Percentiles rank a stretch among this genome's conserved stretches.
phyloP scores from a whole-genome alignment of 2,797 vertebrate genomes.

The Acanthurus leucopareius region DNA sequence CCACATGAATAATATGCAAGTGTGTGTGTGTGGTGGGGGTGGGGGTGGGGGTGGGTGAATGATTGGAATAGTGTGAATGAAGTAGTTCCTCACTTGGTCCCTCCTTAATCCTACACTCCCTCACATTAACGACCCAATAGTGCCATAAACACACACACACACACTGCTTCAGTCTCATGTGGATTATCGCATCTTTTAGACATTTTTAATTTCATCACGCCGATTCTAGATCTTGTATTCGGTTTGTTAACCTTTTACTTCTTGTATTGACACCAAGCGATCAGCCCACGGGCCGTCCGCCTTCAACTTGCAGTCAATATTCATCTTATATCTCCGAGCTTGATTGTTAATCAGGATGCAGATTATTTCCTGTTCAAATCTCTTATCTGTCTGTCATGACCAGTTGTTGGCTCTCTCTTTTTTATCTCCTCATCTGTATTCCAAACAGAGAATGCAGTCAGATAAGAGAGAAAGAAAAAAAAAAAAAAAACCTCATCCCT shows the following conservation, averaged over 20 bases:
- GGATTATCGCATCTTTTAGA: not conserved
- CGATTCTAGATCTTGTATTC: not conserved
- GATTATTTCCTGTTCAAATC: slow-evolving; percentile 64
- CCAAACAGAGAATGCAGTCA: slow-evolving; percentile 79
- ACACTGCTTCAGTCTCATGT: not conserved
- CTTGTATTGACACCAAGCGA: slow-evolving; percentile 18
- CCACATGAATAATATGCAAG: slow-evolving; percentile 57
- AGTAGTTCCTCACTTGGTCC: slow-evolving; percentile 33
- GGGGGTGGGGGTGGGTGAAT: slow-evolving; percentile 25
- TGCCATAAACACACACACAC: not conserved
- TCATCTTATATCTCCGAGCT: slow-evolving; percentile 28
- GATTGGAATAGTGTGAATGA: slow-evolving; percentile 61
- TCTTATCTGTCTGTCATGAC: slow-evolving; percentile 66
- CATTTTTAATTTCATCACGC: not conserved
- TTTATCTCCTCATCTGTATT: slow-evolving; percentile 80
- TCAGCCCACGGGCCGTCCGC: not conserved
- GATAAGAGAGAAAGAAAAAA: slow-evolving; percentile 72
- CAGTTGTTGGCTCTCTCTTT: slow-evolving; percentile 61
- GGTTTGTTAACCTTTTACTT: slow-evolving; percentile 31
- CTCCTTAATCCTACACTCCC: slow-evolving; percentile 23
- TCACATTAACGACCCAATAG: slow-evolving; percentile 25
- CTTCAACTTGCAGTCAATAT: slow-evolving; percentile 9
- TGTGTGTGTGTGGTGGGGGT: slow-evolving; percentile 1
- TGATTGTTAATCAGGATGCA: slow-evolving; percentile 46
- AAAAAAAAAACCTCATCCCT: slow-evolving; percentile 59